These are phyloP conservation scores for Dermolepida albohirtum DNA, from an alignment of 2,888 invertebrate genomes.

Conservation along the genomic window DNA sequence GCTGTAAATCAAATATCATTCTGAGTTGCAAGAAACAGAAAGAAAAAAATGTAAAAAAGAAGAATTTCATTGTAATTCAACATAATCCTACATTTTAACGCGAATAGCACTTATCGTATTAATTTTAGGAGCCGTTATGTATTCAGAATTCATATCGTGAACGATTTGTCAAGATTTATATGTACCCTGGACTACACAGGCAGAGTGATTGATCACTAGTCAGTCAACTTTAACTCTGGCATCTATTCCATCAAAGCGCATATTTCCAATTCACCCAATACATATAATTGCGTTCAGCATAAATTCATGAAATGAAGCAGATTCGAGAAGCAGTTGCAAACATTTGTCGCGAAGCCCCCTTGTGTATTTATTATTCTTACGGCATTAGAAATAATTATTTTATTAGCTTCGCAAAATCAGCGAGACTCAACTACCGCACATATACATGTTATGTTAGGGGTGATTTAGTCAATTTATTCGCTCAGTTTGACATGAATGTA, in stretches of 20 bases:
- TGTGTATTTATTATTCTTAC: too few species aligned
- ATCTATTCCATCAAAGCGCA: constrained; percentile 61
- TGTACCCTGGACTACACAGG: constrained; percentile 56
- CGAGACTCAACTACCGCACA: too few species aligned
- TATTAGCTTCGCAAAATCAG: too few species aligned
- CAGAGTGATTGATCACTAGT: constrained; percentile 62
- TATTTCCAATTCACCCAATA: constrained; percentile 45
- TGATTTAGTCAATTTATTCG: too few species aligned
- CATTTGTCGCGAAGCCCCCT: too few species aligned
- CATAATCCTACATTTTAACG: constrained; percentile 35
- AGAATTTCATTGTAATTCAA: constrained; percentile 35
- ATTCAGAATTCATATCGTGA: constrained; percentile 64
- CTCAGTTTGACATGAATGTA: too few species aligned
- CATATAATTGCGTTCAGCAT: constrained; percentile 42
- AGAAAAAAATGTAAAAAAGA: not conserved
- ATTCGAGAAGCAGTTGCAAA: not conserved
- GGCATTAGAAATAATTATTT: too few species aligned
- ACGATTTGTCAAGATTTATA: constrained; percentile 66
- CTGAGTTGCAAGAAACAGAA: not conserved
- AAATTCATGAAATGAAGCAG: constrained; percentile 31
- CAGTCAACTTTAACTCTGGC: constrained; percentile 60
- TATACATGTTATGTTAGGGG: too few species aligned
- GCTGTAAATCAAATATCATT: constrained; percentile 9
- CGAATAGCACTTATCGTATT: constrained; percentile 45
- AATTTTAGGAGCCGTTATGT: constrained; percentile 52